These are phyloP conservation scores for Polyploca ridens DNA, from an alignment of 2,888 invertebrate genomes.

Conservation along the genomic window DNA sequence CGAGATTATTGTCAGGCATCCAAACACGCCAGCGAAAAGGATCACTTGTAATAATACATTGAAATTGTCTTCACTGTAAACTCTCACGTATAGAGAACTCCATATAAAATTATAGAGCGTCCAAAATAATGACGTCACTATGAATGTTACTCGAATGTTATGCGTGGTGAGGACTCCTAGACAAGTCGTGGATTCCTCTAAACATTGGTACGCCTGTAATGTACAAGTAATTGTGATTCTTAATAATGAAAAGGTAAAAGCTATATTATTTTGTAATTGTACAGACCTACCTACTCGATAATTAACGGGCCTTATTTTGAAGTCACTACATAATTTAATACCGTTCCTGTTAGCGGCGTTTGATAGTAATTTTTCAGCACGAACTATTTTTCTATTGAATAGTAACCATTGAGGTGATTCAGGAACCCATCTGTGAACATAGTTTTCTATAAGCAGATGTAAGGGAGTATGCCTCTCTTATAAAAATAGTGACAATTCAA, in stretches of 20 bases:
- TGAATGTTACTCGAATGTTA: conserved; percentile 57
- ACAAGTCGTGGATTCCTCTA: conserved; percentile 69
- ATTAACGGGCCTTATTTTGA: conserved; percentile 77
- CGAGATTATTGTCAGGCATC: conserved; percentile 52
- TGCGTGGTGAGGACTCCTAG: conserved; percentile 57
- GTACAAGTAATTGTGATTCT: not conserved
- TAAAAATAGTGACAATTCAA: not conserved
- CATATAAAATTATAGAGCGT: conserved; percentile 59
- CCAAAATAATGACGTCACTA: conserved; percentile 57
- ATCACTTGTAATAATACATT: conserved; percentile 48
- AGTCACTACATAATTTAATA: conserved; percentile 61
- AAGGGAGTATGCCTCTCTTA: no score
- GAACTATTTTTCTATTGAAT: conserved; percentile 60
- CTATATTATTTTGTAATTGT: not conserved
- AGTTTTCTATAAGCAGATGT: not conserved
- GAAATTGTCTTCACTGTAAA: conserved; percentile 45
- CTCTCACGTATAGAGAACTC: conserved; percentile 61
- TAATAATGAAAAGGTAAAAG: not conserved
- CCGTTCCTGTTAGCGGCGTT: conserved; percentile 64
- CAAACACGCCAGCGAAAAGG: conserved; percentile 47
- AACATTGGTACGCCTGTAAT: conserved; percentile 69
- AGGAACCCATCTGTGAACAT: conserved; percentile 61
- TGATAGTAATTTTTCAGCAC: conserved; percentile 64
- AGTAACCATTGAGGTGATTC: conserved; percentile 79
- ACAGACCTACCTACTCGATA: conserved; percentile 53